Evolutionary conservation across 2,888 invertebrate genomes (phyloP).

Genomic region (Strigamia transsilvanica): DNA sequence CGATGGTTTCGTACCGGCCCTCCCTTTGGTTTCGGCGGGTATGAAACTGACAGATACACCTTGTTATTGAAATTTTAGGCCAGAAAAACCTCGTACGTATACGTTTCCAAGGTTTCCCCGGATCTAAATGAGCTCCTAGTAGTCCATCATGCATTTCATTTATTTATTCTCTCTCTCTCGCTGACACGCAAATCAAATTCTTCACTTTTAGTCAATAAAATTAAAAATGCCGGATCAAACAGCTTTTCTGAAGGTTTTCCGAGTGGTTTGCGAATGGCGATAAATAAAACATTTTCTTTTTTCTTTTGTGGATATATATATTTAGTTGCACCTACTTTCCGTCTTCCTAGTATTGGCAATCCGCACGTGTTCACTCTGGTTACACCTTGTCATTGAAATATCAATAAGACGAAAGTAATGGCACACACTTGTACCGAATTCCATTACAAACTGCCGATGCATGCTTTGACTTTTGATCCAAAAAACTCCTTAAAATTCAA

Average conservation of each 20-base stretch:
- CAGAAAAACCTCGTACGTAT: too few relatives aligned
- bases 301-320: background rate
- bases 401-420: constrained; percentile 1
- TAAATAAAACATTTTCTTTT: constrained; percentile 6
- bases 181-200: too few relatives aligned
- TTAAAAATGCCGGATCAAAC: too few relatives aligned
- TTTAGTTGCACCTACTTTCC: background rate
- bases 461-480: constrained; percentile 1
- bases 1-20: too few relatives aligned
- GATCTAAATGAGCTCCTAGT: too few relatives aligned
- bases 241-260: too few relatives aligned
- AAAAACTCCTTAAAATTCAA: background rate
- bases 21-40: too few relatives aligned
- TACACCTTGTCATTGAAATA: constrained; percentile 14
- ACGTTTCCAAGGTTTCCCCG: background rate
- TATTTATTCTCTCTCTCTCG: too few relatives aligned
- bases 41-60: too few relatives aligned
- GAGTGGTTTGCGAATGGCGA: background rate
- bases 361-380: constrained; percentile 15
- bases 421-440: constrained; percentile 14
- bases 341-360: background rate
- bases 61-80: too few relatives aligned
- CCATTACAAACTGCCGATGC: background rate
- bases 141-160: too few relatives aligned
- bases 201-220: too few relatives aligned